These are phyloP conservation scores for Melanotaenia maccullochi DNA, from an alignment of 2,797 vertebrate species.

Conservation along the genomic window DNA sequence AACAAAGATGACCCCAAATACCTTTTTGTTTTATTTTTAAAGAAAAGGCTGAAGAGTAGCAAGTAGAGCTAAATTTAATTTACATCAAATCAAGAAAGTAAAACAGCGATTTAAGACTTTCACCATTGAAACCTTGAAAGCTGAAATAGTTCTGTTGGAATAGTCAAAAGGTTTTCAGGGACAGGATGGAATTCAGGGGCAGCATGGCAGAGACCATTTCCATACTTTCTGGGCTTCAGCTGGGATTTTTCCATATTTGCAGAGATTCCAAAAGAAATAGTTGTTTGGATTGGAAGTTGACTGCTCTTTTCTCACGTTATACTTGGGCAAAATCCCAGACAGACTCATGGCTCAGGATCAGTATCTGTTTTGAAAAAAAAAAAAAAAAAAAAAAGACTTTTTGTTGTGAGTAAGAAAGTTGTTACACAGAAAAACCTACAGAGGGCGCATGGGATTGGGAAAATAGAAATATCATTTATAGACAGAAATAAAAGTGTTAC, in stretches of 20 bases:
- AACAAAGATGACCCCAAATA: not conserved
- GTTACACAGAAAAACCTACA: not conserved
- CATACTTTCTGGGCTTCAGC: not conserved
- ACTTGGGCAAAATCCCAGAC: not conserved
- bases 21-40: not conserved
- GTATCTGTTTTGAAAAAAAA: not conserved
- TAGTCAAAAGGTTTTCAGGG: not conserved
- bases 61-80: not conserved
- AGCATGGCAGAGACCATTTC: not conserved
- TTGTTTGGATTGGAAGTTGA: constrained; percentile 3
- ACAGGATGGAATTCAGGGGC: not conserved
- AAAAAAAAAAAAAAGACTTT: not conserved
- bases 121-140: no score
- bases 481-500: not conserved
- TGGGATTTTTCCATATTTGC: not conserved
- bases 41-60: not conserved
- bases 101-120: no score
- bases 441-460: no score
- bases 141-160: not conserved
- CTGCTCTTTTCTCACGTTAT: not conserved
- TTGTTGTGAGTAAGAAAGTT: not conserved
- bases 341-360: not conserved
- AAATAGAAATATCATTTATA: not conserved
- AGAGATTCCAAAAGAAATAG: not conserved
- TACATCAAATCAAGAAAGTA: no score